Percentiles rank a stretch among this genome's conserved stretches.
phyloP scores from a whole-genome alignment of 2,797 vertebrate species.

The Poecile montanus region DNA sequence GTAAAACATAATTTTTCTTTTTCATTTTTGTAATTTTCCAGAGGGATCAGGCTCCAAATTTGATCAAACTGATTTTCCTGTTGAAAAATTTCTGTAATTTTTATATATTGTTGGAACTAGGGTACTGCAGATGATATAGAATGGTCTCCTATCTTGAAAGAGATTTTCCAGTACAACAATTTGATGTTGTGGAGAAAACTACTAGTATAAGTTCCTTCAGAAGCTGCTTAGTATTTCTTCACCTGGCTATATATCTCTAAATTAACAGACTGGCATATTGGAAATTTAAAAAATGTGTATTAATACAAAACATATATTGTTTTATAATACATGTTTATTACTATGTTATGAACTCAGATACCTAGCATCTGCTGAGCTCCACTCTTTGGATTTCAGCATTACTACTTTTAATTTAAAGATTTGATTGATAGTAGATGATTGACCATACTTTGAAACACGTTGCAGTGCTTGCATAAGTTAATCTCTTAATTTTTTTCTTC shows the following conservation, averaged over 20 bases:
- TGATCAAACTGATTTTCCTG: neutral
- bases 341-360: neutral
- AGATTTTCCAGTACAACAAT: neutral
- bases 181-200: neutral
- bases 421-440: neutral
- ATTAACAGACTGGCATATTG: neutral
- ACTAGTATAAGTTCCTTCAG: neutral
- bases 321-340: neutral
- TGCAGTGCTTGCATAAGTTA: neutral
- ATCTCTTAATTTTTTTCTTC: accelerated
- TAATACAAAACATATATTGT: neutral
- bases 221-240: neutral
- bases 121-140: neutral
- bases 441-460: neutral
- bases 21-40: neutral
- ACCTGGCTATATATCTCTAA: neutral
- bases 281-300: neutral
- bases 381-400: neutral
- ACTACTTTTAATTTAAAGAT: neutral
- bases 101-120: neutral
- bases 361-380: neutral
- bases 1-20: neutral
- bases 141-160: neutral
- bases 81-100: neutral
- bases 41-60: neutral